Conservation (phyloP, 2,888 invertebrate genomes). For the Fragum whitleyi region DNA sequence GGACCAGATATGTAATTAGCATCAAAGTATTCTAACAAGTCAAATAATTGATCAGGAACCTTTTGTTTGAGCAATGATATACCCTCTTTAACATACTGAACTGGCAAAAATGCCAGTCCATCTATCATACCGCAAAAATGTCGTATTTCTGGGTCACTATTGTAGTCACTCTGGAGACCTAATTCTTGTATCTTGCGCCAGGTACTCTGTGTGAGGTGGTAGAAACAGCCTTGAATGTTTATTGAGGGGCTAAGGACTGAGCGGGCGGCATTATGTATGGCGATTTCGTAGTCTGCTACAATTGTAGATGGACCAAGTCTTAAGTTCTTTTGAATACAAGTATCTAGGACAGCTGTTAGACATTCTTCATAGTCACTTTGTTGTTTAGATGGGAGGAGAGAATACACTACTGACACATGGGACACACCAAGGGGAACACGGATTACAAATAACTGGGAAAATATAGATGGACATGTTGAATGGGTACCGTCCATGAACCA, state of each 20-base stretch:
- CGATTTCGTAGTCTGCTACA: slow-evolving; percentile 34
- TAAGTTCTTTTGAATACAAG: slow-evolving; percentile 27
- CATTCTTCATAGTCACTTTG: slow-evolving; percentile 36
- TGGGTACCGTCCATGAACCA: slow-evolving; percentile 47
- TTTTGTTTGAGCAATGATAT: no score
- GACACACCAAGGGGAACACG: slow-evolving; percentile 29
- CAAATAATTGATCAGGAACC: no score
- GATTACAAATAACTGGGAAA: slow-evolving; percentile 20
- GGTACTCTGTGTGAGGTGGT: no score
- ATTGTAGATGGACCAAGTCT: no score
- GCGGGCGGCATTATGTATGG: slow-evolving; percentile 35
- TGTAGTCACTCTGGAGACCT: no score
- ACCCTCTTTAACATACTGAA: slow-evolving; percentile 26
- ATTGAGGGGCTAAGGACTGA: slow-evolving; percentile 20
- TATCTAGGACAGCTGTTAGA: slow-evolving; percentile 33
- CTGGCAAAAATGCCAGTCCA: slow-evolving; percentile 42
- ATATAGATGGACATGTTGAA: slow-evolving; percentile 30
- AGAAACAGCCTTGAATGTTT: slow-evolving; percentile 36
- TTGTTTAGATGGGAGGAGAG: slow-evolving; percentile 33
- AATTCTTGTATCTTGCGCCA: no score
- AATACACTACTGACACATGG: slow-evolving; percentile 31
- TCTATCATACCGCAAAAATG: slow-evolving; percentile 42
- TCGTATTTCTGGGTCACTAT: no score
- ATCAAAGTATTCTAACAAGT: no score
- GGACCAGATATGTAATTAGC: no score